Base-by-base conservation (phyloP, 2,113 vertebrate genomes). In the Morone saxatilis region DNA sequence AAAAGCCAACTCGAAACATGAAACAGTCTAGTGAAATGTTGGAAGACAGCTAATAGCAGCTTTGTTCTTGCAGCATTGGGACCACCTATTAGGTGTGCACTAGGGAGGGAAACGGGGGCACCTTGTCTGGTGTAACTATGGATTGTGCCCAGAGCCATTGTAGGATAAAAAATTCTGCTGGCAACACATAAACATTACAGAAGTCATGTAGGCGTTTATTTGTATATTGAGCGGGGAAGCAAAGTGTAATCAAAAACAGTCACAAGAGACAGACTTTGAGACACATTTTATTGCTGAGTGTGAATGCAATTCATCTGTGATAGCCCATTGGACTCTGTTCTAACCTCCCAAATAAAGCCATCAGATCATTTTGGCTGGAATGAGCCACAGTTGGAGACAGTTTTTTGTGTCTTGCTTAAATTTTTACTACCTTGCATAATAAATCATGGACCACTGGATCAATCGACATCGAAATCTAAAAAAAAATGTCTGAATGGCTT, bases 181-280 rank as follows among this genome's bases (percentile, higher is more conserved):
- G 76, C 84, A 48, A 48, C 7, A 43, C 48, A 77, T 78, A 47
- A 81, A 83, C 63, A 67, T 71, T 51, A 76, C 67, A 77, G 71
- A 86, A 86, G 79, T 75, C 63, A 70, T 75, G 87, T 79, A 78
- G 85, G 63, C 70, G 61, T 91, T 85, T 83, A 81, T 89, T 92
- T 89, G 79, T 83, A 67, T 78, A 62, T 76, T 75, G 82, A 80
- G 69, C 20, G 1, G 40, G 53, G 38, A 83, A 62, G 67, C 51
- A 77, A 77, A 88, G 71, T 67, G 51, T 74, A 83, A 82, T 82
- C 66, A 76, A 47, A 59, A 65, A 41, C 20, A 36, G 86, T 82
- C 84, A 76, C 86, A 57, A 67, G 85, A 86, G 89, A 90, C 31
- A 0, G 40, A 82, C 79, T 86, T 59, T 69, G 47, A 87, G 60